Conservation (phyloP, 2,113 vertebrate genomes). For the Leptocoma aspasia region DNA sequence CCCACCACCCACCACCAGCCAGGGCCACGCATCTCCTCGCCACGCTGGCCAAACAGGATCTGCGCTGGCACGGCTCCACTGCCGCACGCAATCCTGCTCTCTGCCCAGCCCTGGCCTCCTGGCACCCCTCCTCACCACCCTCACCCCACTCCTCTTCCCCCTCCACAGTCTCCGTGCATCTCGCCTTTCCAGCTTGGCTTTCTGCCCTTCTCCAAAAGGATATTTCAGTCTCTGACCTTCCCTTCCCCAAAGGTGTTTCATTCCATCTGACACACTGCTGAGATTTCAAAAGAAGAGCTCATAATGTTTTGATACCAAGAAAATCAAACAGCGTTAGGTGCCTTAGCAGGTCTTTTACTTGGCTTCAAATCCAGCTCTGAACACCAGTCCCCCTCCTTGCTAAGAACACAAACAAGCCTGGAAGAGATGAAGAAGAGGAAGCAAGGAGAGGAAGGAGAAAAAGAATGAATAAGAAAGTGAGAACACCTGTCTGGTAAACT, state of each 20-base stretch:
- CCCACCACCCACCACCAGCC: not conserved
- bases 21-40: not conserved
- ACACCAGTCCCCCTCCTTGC: not conserved
- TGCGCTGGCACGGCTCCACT: not conserved
- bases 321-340: not conserved
- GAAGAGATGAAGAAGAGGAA: not conserved
- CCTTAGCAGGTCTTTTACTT: not conserved
- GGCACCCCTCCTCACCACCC: not conserved
- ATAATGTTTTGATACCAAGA: not conserved
- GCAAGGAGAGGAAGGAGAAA: not conserved
- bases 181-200: not conserved
- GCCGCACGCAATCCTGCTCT: accelerated
- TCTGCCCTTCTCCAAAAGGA: not conserved
- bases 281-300: not conserved
- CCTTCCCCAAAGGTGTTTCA: not conserved
- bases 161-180: not conserved
- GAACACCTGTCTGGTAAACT: not conserved
- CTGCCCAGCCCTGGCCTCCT: not conserved
- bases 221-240: not conserved
- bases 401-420: not conserved
- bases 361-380: not conserved
- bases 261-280: not conserved
- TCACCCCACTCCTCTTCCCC: not conserved
- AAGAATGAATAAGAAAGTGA: not conserved
- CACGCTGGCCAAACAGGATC: not conserved